A percentile compares a stretch with the other conserved stretches of the same genome.
Evolutionary conservation across 2,113 vertebrate species (phyloP).

Genomic region (Vombatus ursinus): DNA sequence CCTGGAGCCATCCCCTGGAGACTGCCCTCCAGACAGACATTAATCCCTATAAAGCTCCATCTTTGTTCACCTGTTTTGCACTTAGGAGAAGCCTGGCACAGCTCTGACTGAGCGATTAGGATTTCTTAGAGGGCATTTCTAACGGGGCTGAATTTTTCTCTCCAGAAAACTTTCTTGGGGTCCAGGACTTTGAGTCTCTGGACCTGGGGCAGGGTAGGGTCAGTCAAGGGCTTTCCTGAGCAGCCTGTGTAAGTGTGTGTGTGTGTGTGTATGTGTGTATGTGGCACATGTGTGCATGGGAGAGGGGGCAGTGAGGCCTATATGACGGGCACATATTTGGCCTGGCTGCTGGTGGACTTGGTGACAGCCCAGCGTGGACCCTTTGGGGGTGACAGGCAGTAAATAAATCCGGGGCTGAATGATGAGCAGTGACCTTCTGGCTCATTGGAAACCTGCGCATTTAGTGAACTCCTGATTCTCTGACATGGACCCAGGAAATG

Average conservation of each 20-base stretch:
- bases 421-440: slow-evolving; percentile 35
- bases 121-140: no score
- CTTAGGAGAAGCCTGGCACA: no score
- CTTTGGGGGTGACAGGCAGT: background rate
- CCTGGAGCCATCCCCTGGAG: background rate
- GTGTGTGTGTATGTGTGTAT: no score
- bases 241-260: no score
- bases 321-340: background rate
- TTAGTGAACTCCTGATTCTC: background rate
- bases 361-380: background rate
- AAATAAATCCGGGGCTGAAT: slow-evolving; percentile 28
- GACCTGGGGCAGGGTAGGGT: background rate
- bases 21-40: background rate
- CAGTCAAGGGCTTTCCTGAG: no score
- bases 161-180: background rate
- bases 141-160: background rate
- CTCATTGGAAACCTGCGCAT: slow-evolving; percentile 29
- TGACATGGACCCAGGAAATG: background rate
- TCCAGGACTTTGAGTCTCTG: background rate
- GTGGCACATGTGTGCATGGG: background rate
- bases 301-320: background rate
- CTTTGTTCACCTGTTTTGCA: background rate
- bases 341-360: slow-evolving; percentile 16
- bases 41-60: background rate
- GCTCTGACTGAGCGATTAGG: background rate